phyloP scores from a whole-genome alignment of 1,140 invertebrate genomes.

The Lepeophtheirus salmonis region DNA sequence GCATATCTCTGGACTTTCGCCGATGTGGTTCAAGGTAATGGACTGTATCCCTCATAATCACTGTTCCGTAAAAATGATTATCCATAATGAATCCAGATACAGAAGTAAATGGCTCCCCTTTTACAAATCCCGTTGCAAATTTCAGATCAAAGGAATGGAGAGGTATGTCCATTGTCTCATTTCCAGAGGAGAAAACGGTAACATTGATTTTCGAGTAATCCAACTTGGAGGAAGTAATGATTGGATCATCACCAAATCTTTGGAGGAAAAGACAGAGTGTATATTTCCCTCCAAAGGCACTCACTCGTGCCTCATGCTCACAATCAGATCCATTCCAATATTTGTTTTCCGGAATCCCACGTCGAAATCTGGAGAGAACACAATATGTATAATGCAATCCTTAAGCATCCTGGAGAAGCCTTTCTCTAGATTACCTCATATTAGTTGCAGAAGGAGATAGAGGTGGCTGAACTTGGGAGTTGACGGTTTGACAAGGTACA shows the following conservation, averaged over 20 bases:
- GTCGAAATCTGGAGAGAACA: too few species aligned
- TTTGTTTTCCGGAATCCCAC: not conserved
- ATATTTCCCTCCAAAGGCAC: not conserved
- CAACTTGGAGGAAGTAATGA: not conserved
- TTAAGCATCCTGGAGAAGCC: too few species aligned
- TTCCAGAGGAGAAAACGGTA: not conserved
- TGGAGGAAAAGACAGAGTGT: not conserved
- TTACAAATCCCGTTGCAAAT: conserved; percentile 1
- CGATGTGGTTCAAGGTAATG: conserved; percentile 6
- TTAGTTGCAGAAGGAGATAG: not conserved
- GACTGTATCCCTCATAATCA: conserved; percentile 5
- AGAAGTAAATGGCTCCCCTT: not conserved
- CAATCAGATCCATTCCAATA: not conserved
- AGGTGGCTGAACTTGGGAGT: not conserved
- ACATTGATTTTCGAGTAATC: conserved; percentile 1
- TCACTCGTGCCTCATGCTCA: not conserved
- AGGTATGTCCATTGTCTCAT: not conserved
- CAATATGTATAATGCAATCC: too few species aligned
- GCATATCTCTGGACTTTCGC: conserved; percentile 7
- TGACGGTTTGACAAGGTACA: not conserved
- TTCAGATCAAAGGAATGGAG: not conserved
- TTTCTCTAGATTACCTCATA: not conserved
- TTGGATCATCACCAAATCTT: not conserved
- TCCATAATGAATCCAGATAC: conserved; percentile 6
- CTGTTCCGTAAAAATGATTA: conserved; percentile 4